phyloP scores from a whole-genome alignment of 2,113 vertebrate species.

The western clawed frog (Xenopus tropicalis) region DNA sequence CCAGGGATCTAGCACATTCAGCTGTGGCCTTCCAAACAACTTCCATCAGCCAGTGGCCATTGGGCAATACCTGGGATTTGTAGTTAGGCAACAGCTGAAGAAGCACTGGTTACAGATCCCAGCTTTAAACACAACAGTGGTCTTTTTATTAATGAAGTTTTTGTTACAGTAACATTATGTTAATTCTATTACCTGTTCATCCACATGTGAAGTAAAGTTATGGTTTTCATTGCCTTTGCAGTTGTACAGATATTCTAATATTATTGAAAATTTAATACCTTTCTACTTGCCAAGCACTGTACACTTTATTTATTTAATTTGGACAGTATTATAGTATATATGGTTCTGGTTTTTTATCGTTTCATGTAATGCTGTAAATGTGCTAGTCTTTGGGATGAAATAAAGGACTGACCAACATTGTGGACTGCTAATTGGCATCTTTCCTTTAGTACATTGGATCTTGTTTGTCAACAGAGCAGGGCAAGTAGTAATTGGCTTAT shows the following conservation, averaged over 20 bases:
- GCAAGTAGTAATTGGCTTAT: too few relatives aligned
- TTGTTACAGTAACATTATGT: neutral
- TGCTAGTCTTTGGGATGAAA: constrained; percentile 70
- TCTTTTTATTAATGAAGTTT: neutral
- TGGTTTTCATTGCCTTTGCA: constrained; percentile 64
- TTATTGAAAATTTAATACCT: constrained; percentile 46
- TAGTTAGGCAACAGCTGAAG: neutral
- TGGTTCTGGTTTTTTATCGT: constrained; percentile 74
- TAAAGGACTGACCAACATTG: constrained; percentile 67
- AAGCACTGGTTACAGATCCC: neutral
- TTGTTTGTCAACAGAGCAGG: too few relatives aligned
- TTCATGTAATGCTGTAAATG: constrained; percentile 73
- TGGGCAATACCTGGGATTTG: neutral
- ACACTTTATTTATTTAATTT: constrained; percentile 76
- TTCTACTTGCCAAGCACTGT: constrained; percentile 66
- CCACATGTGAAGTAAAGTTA: neutral
- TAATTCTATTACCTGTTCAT: neutral
- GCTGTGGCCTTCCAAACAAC: too few relatives aligned
- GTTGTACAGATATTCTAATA: constrained; percentile 67
- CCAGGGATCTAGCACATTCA: too few relatives aligned
- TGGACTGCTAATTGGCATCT: constrained; percentile 1
- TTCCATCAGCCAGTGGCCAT: too few relatives aligned
- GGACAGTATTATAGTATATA: constrained; percentile 72
- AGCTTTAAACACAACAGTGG: too few relatives aligned
- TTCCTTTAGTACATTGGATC: neutral